Percentiles rank a stretch among this genome's conserved stretches.
Conservation (phyloP, 1,140 invertebrate species). For the Drosophila ercepeae region DNA sequence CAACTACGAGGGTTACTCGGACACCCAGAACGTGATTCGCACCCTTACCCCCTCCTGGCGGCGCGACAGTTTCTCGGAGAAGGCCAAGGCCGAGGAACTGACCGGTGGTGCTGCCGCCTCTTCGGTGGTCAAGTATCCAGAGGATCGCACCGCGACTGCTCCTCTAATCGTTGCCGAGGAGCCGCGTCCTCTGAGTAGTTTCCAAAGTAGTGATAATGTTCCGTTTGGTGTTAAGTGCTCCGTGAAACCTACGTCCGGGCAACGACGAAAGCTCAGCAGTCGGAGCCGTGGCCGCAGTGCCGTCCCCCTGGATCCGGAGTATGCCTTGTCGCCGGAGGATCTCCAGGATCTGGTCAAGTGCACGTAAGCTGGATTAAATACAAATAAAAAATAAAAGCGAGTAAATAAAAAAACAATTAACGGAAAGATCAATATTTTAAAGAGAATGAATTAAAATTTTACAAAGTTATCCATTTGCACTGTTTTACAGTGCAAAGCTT, state of each 20-base stretch:
- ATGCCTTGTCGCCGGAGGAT: slow-evolving; percentile 66
- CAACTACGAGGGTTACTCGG: slow-evolving; percentile 76
- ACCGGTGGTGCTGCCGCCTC: background rate
- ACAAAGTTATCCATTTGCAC: no score
- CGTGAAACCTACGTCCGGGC: background rate
- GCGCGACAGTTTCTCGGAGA: slow-evolving; percentile 73
- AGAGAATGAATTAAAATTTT: no score
- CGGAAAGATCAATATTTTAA: no score
- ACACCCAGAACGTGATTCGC: slow-evolving; percentile 71
- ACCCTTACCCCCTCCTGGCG: slow-evolving; percentile 77
- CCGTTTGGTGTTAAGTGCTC: background rate
- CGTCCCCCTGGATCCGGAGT: slow-evolving; percentile 49
- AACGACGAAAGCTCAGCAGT: slow-evolving; percentile 21
- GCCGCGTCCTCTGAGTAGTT: slow-evolving; percentile 25
- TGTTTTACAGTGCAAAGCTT: no score
- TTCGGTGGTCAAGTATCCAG: slow-evolving; percentile 34
- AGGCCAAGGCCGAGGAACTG: slow-evolving; percentile 52
- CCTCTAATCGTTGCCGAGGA: slow-evolving; percentile 28
- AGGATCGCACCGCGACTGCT: slow-evolving; percentile 31
- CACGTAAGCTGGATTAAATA: slow-evolving; percentile 57
- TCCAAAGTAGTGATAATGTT: slow-evolving; percentile 47
- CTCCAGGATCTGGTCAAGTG: slow-evolving; percentile 77
- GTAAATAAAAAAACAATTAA: no score
- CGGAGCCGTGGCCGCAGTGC: slow-evolving; percentile 1
- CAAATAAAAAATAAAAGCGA: no score